Base-by-base conservation (phyloP, 2,888 invertebrate genomes). In the Ectemnius lituratus region DNA sequence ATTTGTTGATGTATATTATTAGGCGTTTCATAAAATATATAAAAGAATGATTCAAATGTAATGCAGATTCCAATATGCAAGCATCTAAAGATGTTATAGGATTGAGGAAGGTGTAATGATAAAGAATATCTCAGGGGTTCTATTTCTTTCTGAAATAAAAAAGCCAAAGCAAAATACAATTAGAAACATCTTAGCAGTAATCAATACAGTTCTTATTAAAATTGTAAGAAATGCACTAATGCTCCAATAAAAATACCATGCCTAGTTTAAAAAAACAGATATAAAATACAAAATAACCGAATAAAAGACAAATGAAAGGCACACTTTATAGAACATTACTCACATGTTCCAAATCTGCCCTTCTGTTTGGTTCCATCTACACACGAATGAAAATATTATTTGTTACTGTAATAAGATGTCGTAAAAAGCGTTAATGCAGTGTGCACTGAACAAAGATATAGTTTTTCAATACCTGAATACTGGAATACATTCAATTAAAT, bases 341-440 rank as follows among this genome's bases (percentile, higher is more conserved):
- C 94, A 96, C 96, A 93, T 95, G 94, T 92, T 95, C 95, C 92
- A 94, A 94, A 92, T 96, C 95, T 88, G 94, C 93, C 92, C 94
- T 95, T 92, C 95, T 94, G 93, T 95, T 95, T 87, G 95, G 95
- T 93, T 96, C 96, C 95, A 95, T 95, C 96, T 96, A 92, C 88
- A 91, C 86, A 88, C 87, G 91, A 88, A 87, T 85, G 82, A 76
- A 81, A 85, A 79, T 73, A 68, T 67, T 60, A 27, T 20, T 67
- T 67, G 72, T 77, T 74, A 79, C 79, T 67, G 66, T 63, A 68
- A 64, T 59, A 47, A 67, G 37, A 74, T 18, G 75, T 16, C n/a
- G 13, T 52, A 52, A 14, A 63, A 47, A n/a, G 20, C 52, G 46
- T 16, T 37, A 37, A 37, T 37, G 37, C 37, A 37, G 37, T 37